Conservation (phyloP, 2,888 invertebrate species). For the Melolontha melolontha region DNA sequence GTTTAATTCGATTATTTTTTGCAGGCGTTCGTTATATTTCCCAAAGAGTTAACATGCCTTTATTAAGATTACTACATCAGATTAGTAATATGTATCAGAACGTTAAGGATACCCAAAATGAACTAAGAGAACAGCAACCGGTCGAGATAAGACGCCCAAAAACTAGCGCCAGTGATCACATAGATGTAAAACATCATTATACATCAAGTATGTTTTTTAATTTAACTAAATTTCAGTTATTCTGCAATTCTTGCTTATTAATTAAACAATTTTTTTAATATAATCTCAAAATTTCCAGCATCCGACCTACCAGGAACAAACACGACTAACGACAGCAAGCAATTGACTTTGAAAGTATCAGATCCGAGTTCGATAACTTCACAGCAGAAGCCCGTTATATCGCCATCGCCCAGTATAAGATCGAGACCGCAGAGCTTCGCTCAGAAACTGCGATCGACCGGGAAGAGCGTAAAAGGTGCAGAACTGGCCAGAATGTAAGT, state of each 20-base stretch:
- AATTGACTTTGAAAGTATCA: constrained; percentile 63
- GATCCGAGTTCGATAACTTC: constrained; percentile 62
- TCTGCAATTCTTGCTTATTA: neutral
- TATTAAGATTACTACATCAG: constrained; percentile 91
- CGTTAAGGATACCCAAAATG: constrained; percentile 93
- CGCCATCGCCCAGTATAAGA: constrained; percentile 70
- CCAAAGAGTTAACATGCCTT: constrained; percentile 97
- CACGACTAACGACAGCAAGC: constrained; percentile 67
- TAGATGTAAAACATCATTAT: constrained; percentile 71
- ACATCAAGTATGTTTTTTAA: constrained; percentile 69
- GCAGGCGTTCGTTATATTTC: constrained; percentile 90
- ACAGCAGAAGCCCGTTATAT: constrained; percentile 64
- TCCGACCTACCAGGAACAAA: constrained; percentile 75
- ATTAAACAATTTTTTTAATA: too few relatives aligned
- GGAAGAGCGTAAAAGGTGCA: constrained; percentile 80
- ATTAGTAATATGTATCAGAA: constrained; percentile 98
- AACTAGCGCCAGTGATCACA: constrained; percentile 63
- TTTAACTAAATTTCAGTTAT: neutral
- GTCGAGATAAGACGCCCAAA: constrained; percentile 63
- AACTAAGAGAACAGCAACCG: constrained; percentile 81
- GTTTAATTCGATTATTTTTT: constrained; percentile 7
- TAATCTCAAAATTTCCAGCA: constrained; percentile 60
- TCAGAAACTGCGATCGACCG: constrained; percentile 86
- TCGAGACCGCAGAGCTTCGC: constrained; percentile 88
- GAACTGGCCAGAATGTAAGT: neutral